Base-by-base conservation (phyloP, 2,113 vertebrate species). In the Sturnus vulgaris region DNA sequence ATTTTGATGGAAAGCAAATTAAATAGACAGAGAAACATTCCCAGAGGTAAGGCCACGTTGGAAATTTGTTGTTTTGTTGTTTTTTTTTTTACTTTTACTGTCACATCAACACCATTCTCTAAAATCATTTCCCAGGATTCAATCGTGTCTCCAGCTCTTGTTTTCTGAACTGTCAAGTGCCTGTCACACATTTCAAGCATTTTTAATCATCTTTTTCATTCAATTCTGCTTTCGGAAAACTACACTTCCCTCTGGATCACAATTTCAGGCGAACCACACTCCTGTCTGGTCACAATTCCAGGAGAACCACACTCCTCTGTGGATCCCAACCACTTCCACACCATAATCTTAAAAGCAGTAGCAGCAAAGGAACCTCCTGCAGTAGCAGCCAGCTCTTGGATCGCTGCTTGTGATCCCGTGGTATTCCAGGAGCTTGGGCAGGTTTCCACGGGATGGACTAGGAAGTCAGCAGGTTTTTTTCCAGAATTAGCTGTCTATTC, bases 381-480 rank as follows among this genome's bases (percentile, higher is more conserved):
- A 89, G 86, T 3, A 61, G 86, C 91, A 86, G 81, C 44, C 89
- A 75, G 81, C 61, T 84, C 77, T 93, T 85, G 84, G 73, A 68
- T 18, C 31, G 42, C 39, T 39, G 39, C 39, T 39, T 39, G 73
- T 39, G 4, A 61, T 82, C 73, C 88, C 87, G 47, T 46, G 40
- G 79, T 66, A 85, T 88, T 80, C 95, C 92, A 93, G 85, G 59
- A 89, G 66, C 33, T 52, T 33, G 52, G 79, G 80, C 57, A 79
- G 39, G 40, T 69, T 81, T 46, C 84, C 91, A 95, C 4, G 1
- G 52, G 83, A 88, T 16, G 31, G 46, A 76, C 59, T 52, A 69
- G 90, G 71, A 94, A 70, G 52, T 96, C 94, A 96, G 95, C 96
- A 94, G 6, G 11, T 57, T 83, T 90, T 89, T 88, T 95, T 94